phyloP scores from a whole-genome alignment of 2,888 invertebrate species.

The Dolichopus griseipennis region DNA sequence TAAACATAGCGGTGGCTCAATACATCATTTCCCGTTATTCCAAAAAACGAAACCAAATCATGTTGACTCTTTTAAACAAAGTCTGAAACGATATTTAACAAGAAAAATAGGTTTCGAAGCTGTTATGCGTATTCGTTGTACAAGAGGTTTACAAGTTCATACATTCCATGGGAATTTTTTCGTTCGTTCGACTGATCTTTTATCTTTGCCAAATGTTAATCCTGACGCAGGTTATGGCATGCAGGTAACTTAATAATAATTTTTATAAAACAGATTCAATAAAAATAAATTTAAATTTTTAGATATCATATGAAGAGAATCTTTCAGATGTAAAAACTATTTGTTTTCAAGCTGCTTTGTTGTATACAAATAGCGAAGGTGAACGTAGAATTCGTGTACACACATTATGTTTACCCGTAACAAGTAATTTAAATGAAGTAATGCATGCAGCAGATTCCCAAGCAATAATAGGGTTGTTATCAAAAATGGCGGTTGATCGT shows the following conservation, averaged over 20 bases:
- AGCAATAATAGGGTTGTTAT: constrained; percentile 81
- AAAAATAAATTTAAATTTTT: neutral
- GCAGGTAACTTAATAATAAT: constrained; percentile 55
- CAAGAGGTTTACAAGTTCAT: constrained; percentile 86
- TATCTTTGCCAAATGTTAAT: constrained; percentile 93
- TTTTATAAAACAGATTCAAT: neutral
- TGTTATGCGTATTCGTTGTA: constrained; percentile 93
- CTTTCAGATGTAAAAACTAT: constrained; percentile 76
- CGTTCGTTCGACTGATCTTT: constrained; percentile 91
- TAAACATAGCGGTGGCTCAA: constrained; percentile 88
- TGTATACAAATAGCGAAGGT: constrained; percentile 92
- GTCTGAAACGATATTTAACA: constrained; percentile 80
- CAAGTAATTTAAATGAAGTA: constrained; percentile 73
- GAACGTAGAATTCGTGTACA: constrained; percentile 96
- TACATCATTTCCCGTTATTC: constrained; percentile 88
- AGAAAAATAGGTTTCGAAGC: constrained; percentile 98
- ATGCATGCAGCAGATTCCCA: constrained; percentile 87
- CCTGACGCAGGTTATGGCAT: constrained; percentile 97
- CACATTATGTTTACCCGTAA: constrained; percentile 89
- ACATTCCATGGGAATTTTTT: constrained; percentile 99
- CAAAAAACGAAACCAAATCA: constrained; percentile 59
- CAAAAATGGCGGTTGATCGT: constrained; percentile 97
- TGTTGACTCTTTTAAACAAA: constrained; percentile 64
- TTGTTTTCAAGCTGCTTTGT: constrained; percentile 94
- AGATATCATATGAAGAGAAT: constrained; percentile 77